These are phyloP conservation scores for Paguma larvata DNA, from an alignment of 2,797 vertebrate species.

Conservation along the genomic window DNA sequence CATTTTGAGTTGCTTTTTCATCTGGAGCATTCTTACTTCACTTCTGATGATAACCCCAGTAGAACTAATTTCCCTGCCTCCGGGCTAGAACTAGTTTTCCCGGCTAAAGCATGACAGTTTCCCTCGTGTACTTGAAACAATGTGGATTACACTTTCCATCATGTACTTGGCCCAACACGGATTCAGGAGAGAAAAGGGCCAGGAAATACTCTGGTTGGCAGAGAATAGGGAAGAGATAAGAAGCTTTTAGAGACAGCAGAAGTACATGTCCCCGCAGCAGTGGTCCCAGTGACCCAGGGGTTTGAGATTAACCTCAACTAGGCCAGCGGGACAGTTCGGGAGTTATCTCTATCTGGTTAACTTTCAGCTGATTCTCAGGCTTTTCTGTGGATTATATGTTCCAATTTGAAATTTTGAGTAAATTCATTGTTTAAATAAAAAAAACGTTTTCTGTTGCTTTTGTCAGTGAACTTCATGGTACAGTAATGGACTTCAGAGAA, in stretches of 20 bases:
- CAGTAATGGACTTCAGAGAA: neutral
- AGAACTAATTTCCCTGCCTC: neutral
- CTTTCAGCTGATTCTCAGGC: neutral
- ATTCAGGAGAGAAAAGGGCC: neutral
- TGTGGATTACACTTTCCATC: neutral
- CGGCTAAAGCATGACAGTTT: conserved; percentile 1
- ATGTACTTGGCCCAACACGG: neutral
- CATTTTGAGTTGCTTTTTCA: neutral
- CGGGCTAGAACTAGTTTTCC: no score
- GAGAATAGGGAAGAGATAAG: neutral
- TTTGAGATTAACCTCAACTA: neutral
- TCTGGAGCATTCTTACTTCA: neutral
- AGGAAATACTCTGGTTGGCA: neutral
- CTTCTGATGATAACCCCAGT: neutral
- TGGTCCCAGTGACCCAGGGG: neutral
- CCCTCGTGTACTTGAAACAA: neutral
- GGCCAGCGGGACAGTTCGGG: neutral
- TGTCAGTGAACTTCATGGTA: neutral
- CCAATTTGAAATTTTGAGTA: neutral
- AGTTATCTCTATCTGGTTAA: neutral
- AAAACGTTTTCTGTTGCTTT: neutral
- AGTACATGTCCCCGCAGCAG: neutral
- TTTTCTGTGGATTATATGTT: neutral
- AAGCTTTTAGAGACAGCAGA: neutral
- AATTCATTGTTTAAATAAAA: neutral